Evolutionary conservation across 2,888 invertebrate species (phyloP).

Genomic region (Gymnoscelis rufifasciata): DNA sequence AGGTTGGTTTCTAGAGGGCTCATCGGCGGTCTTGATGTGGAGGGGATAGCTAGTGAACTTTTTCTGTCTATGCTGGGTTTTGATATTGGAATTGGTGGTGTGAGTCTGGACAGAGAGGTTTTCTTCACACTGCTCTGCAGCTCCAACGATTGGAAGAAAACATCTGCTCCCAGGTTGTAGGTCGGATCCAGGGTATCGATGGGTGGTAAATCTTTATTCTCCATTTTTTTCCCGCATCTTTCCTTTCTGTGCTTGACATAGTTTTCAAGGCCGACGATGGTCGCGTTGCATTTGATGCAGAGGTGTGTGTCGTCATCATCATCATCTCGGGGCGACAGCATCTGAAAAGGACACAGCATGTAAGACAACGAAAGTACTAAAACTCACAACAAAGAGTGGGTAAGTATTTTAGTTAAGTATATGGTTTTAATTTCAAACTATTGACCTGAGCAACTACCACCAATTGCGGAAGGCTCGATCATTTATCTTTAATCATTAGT

Average conservation of each 20-base stretch:
- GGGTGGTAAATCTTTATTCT: slow-evolving; percentile 49
- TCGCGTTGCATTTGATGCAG: slow-evolving; percentile 91
- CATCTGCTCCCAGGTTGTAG: slow-evolving; percentile 86
- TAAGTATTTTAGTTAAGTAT: no score
- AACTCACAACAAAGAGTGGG: background rate
- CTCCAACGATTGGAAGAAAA: slow-evolving; percentile 91
- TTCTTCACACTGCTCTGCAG: slow-evolving; percentile 86
- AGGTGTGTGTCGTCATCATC: slow-evolving; percentile 91
- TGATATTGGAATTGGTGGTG: slow-evolving; percentile 61
- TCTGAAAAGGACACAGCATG: no score
- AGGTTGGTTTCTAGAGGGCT: slow-evolving; percentile 65
- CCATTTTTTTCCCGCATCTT: slow-evolving; percentile 77
- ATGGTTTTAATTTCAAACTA: no score
- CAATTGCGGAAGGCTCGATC: background rate
- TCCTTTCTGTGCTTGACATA: slow-evolving; percentile 91
- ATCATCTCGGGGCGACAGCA: slow-evolving; percentile 78
- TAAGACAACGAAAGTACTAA: no score
- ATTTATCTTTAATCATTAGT: background rate
- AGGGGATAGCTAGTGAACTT: slow-evolving; percentile 45
- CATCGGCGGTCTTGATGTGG: slow-evolving; percentile 60
- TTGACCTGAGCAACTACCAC: background rate
- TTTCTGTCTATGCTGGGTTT: slow-evolving; percentile 55
- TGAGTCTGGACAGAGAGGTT: slow-evolving; percentile 71
- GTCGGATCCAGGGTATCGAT: slow-evolving; percentile 64
- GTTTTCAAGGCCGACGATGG: slow-evolving; percentile 90